phyloP scores from a whole-genome alignment of 2,797 vertebrate genomes.

The Anabacerthia variegaticeps region DNA sequence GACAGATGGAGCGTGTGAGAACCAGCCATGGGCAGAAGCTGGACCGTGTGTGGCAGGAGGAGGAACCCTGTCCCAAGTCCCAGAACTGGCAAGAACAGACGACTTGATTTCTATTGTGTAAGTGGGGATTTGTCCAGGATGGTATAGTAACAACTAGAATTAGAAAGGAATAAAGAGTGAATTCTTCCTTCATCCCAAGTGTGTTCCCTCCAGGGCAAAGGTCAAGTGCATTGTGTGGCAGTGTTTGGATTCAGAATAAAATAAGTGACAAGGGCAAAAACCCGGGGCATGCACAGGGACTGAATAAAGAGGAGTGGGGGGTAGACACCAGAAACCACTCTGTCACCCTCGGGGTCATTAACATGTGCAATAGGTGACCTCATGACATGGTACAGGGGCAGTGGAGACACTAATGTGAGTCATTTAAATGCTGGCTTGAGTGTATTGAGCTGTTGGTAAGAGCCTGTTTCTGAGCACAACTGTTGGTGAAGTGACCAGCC shows the following conservation, averaged over 20 bases:
- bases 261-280: conserved; percentile 40
- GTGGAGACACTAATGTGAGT: background rate
- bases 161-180: conserved; percentile 56
- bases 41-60: background rate
- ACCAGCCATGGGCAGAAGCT: rapidly evolving
- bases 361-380: conserved; percentile 44
- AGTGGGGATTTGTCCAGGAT: conserved; percentile 16
- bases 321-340: background rate
- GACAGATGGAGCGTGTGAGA: background rate
- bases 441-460: background rate
- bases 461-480: background rate
- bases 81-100: background rate
- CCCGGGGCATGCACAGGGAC: background rate
- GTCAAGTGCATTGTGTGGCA: conserved; percentile 48
- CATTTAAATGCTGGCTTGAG: background rate
- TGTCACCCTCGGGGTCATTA: conserved; percentile 32
- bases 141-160: conserved; percentile 20
- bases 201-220: conserved; percentile 32
- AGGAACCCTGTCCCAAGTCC: background rate
- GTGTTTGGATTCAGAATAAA: conserved; percentile 62
- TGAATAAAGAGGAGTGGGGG: conserved; percentile 9
- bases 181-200: conserved; percentile 37
- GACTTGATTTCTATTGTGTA: background rate
- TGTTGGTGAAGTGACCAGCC: background rate
- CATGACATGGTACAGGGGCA: conserved; percentile 4